phyloP scores from a whole-genome alignment of 2,113 vertebrate genomes.

The Spermophilus dauricus region DNA sequence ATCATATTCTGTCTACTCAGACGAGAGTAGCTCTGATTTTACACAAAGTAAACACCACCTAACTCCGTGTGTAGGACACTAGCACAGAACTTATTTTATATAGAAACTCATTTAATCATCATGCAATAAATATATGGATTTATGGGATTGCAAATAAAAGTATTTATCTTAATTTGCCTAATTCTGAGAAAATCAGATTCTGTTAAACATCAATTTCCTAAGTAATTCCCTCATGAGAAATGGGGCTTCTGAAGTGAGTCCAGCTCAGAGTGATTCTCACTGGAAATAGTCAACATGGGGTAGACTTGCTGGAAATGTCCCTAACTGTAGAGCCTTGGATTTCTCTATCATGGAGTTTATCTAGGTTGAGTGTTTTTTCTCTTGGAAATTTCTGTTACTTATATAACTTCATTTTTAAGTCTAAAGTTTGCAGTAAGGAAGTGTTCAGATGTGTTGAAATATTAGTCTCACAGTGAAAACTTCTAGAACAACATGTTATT shows the following conservation, averaged over 20 bases:
- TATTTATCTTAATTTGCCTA: neutral
- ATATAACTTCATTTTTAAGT: neutral
- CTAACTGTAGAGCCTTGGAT: neutral
- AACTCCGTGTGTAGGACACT: neutral
- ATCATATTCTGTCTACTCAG: neutral
- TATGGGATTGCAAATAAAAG: neutral
- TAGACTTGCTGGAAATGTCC: neutral
- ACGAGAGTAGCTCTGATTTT: neutral
- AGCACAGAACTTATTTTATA: neutral
- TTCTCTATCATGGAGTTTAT: neutral
- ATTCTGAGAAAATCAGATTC: constrained; percentile 32
- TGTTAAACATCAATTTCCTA: neutral
- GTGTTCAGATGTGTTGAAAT: constrained; percentile 67
- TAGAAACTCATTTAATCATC: neutral
- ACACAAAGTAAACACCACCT: neutral
- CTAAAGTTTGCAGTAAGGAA: constrained; percentile 31
- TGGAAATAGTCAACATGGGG: neutral
- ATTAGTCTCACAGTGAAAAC: constrained; percentile 44
- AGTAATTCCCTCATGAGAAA: neutral
- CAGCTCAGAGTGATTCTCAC: neutral
- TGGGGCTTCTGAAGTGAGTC: neutral
- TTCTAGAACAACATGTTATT: constrained; percentile 69
- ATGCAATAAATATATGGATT: neutral
- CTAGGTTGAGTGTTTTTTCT: neutral
- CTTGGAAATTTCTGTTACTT: constrained; percentile 39